Conservation (phyloP, 1,140 invertebrate genomes). For the Sminthurinus signatus region DNA sequence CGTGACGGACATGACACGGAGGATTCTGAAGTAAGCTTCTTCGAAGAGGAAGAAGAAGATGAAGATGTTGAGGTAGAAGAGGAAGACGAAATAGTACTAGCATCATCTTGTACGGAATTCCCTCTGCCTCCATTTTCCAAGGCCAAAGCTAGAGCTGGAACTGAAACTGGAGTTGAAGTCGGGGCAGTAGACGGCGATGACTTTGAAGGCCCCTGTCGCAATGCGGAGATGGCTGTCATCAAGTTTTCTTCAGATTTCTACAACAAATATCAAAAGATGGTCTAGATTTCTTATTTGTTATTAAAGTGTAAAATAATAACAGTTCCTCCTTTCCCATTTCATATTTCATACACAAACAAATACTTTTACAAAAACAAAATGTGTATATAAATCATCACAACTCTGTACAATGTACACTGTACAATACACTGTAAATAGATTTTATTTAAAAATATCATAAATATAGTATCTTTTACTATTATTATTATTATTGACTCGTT, state of each 20-base stretch:
- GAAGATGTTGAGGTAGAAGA: not conserved
- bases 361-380: too few relatives aligned
- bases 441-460: too few relatives aligned
- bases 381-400: too few relatives aligned
- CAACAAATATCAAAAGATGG: too few relatives aligned
- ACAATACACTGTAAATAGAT: too few relatives aligned
- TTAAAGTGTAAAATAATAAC: too few relatives aligned
- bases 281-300: too few relatives aligned
- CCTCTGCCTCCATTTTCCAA: slow-evolving; percentile 28
- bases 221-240: slow-evolving; percentile 35
- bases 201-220: slow-evolving; percentile 30
- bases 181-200: not conserved
- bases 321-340: too few relatives aligned
- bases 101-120: slow-evolving; percentile 33
- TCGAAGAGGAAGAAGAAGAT: not conserved
- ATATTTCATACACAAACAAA: too few relatives aligned
- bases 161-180: not conserved
- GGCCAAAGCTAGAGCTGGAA: slow-evolving; percentile 19
- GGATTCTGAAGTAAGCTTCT: slow-evolving; percentile 9
- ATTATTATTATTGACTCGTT: too few relatives aligned
- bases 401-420: too few relatives aligned
- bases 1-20: slow-evolving; percentile 29
- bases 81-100: slow-evolving; percentile 2
- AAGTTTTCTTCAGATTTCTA: slow-evolving; percentile 37
- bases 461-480: too few relatives aligned